Evolutionary conservation across 1,140 invertebrate genomes (phyloP).

Genomic region (Drosophila setifemur): DNA sequence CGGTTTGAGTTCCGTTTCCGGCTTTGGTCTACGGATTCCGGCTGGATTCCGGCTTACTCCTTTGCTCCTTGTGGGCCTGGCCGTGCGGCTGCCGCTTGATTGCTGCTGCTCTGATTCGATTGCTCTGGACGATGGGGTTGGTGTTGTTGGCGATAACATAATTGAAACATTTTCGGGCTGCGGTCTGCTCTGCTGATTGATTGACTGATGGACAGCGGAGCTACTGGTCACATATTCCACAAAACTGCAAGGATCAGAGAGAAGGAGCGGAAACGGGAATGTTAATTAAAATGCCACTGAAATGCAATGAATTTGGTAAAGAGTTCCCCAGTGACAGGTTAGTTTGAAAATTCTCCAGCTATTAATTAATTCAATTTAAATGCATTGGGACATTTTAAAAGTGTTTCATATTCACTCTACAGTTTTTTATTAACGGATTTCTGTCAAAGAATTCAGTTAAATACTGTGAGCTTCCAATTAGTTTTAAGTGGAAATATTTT

Average conservation of each 20-base stretch:
- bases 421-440: no score
- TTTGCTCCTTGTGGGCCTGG: conserved; percentile 5
- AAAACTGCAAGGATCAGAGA: conserved; percentile 35
- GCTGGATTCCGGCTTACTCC: conserved; percentile 28
- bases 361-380: neutral
- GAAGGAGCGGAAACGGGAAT: neutral
- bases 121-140: conserved; percentile 34
- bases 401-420: no score
- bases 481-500: no score
- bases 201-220: conserved; percentile 46
- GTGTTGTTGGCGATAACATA: conserved; percentile 66
- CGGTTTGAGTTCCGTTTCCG: conserved; percentile 27
- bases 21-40: conserved; percentile 49
- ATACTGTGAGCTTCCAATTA: no score
- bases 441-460: no score
- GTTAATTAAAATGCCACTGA: conserved; percentile 7
- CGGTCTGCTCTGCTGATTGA: conserved; percentile 61
- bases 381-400: no score
- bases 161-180: conserved; percentile 76
- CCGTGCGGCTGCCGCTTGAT: conserved; percentile 7
- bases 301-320: neutral
- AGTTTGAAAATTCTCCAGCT: neutral
- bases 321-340: neutral
- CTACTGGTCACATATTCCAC: conserved; percentile 45
- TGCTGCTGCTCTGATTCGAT: conserved; percentile 24